Evolutionary conservation across 2,888 invertebrate species (phyloP).

Genomic region (Cyclophora punctaria): DNA sequence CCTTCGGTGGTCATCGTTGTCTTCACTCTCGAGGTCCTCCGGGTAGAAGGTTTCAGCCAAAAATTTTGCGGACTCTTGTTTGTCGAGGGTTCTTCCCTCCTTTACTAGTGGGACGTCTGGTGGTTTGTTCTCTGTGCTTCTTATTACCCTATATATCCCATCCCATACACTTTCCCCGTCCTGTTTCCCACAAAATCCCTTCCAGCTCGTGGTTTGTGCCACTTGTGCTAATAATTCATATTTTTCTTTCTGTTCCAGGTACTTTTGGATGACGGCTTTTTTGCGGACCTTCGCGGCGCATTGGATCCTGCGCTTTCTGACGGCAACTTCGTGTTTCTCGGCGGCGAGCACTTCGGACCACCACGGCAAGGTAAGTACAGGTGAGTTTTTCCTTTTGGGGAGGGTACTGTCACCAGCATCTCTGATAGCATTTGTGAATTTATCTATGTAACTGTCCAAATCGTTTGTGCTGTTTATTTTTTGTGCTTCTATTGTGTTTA

Average conservation of each 20-base stretch:
- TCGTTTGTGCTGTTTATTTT: slow-evolving; percentile 2
- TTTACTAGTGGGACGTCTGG: slow-evolving; percentile 1
- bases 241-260: slow-evolving; percentile 9
- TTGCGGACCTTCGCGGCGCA: slow-evolving; percentile 12
- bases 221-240: slow-evolving; percentile 7
- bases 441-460: background rate
- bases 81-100: background rate
- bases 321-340: slow-evolving; percentile 9
- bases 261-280: slow-evolving; percentile 10
- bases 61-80: slow-evolving; percentile 1
- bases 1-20: background rate
- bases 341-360: slow-evolving; percentile 14
- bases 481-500: slow-evolving; percentile 1
- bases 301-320: slow-evolving; percentile 12
- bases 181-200: slow-evolving; percentile 10
- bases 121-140: slow-evolving; percentile 1
- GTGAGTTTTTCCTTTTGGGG: slow-evolving; percentile 1
- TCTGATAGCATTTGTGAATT: background rate
- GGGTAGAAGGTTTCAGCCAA: background rate
- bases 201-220: slow-evolving; percentile 16
- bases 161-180: slow-evolving; percentile 6
- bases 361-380: slow-evolving; percentile 11
- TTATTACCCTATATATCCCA: slow-evolving; percentile 5
- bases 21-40: background rate
- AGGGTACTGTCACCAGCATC: slow-evolving; percentile 1